phyloP scores from a whole-genome alignment of 2,113 vertebrate genomes.

The Myodes glareolus region DNA sequence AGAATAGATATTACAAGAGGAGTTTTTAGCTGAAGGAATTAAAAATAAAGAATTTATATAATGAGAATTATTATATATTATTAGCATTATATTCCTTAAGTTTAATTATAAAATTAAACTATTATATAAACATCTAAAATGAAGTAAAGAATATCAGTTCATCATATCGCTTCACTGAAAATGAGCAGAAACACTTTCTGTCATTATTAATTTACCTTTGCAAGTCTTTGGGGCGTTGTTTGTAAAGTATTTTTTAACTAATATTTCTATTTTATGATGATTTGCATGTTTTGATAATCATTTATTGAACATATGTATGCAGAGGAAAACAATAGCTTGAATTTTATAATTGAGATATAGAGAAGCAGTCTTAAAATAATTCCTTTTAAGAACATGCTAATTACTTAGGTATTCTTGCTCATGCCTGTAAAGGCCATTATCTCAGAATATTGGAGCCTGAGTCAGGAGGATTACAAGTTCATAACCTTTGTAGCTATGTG shows the following conservation, averaged over 20 bases:
- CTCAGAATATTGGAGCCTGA: neutral
- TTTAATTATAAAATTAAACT: neutral
- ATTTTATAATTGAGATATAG: neutral
- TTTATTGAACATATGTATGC: neutral
- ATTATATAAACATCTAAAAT: neutral
- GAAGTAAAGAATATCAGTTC: neutral
- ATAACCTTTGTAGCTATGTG: neutral
- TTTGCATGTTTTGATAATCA: neutral
- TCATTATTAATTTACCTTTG: neutral
- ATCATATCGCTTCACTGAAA: neutral
- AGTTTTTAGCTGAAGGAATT: slow-evolving; percentile 91
- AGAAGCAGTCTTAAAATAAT: neutral
- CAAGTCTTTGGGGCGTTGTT: neutral
- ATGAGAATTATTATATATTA: neutral
- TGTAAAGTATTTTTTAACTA: neutral
- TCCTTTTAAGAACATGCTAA: neutral
- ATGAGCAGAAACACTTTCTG: neutral
- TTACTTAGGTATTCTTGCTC: neutral
- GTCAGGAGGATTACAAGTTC: neutral
- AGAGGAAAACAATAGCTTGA: neutral
- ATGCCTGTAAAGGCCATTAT: neutral
- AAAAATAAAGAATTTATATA: neutral
- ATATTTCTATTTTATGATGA: neutral
- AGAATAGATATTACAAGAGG: slow-evolving; percentile 95
- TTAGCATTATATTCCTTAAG: neutral